Evolutionary conservation across 2,113 vertebrate species (phyloP).

Genomic region (Albula glossodonta): DNA sequence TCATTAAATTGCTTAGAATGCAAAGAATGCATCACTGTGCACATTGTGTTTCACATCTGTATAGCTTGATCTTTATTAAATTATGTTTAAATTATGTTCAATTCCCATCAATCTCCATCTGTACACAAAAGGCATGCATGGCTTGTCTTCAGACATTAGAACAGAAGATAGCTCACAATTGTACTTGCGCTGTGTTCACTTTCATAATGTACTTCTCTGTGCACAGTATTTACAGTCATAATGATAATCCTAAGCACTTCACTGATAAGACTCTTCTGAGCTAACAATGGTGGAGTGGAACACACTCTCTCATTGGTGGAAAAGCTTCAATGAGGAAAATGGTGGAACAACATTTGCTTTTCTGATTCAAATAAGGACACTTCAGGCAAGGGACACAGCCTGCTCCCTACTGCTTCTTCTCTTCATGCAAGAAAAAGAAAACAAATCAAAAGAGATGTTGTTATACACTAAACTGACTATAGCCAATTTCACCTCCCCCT

Average conservation of each 20-base stretch:
- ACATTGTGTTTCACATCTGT: background rate
- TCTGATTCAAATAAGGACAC: slow-evolving; percentile 6
- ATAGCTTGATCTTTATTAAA: background rate
- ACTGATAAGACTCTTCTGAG: background rate
- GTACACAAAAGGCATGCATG: background rate
- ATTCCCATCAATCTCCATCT: background rate
- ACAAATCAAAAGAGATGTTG: background rate
- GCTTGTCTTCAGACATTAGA: background rate
- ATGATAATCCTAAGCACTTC: background rate
- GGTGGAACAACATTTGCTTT: background rate
- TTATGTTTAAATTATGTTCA: background rate
- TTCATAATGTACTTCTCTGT: background rate
- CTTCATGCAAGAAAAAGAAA: background rate
- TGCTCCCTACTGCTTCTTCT: background rate
- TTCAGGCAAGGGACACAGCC: background rate
- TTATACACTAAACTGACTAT: background rate
- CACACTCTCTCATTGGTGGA: background rate
- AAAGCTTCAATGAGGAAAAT: background rate
- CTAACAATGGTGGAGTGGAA: background rate
- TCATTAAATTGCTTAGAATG: background rate
- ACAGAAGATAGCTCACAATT: background rate
- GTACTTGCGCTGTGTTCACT: background rate
- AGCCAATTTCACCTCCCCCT: background rate
- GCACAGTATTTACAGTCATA: background rate
- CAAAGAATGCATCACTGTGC: background rate